Evolutionary conservation across 92 coral and sea anemone genomes (phyloP).

Genomic region (Porites evermanni): DNA sequence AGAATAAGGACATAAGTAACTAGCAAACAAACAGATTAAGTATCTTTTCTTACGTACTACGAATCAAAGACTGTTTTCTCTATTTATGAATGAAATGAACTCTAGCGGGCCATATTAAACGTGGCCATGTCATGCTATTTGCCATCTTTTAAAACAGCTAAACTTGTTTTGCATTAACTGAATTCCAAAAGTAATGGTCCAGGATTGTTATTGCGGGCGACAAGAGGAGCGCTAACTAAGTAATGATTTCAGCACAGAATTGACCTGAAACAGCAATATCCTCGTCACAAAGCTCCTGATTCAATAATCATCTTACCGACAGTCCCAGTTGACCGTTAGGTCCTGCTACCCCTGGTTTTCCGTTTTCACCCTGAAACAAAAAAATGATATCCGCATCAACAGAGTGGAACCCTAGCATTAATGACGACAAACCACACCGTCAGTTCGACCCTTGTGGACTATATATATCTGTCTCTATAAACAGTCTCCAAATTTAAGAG

Average conservation of each 20-base stretch:
- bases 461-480: too few relatives aligned
- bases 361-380: constrained; percentile 33
- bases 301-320: constrained; percentile 1
- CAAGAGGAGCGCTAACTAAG: too few relatives aligned
- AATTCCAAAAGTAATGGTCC: too few relatives aligned
- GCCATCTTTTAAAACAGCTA: too few relatives aligned
- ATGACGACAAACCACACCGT: background rate
- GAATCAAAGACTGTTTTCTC: too few relatives aligned
- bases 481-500: background rate
- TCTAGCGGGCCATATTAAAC: too few relatives aligned
- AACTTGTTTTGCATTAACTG: too few relatives aligned
- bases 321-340: constrained; percentile 2
- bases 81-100: too few relatives aligned
- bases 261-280: background rate
- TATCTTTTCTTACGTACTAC: too few relatives aligned
- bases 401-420: too few relatives aligned
- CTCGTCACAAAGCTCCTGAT: background rate
- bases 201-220: too few relatives aligned
- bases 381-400: background rate
- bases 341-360: constrained; percentile 26
- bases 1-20: background rate
- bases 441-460: background rate
- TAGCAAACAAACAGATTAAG: background rate
- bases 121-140: too few relatives aligned
- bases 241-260: background rate